These are phyloP conservation scores for Lucinisca nassula DNA, from an alignment of 2,888 invertebrate species.

Conservation along the genomic window DNA sequence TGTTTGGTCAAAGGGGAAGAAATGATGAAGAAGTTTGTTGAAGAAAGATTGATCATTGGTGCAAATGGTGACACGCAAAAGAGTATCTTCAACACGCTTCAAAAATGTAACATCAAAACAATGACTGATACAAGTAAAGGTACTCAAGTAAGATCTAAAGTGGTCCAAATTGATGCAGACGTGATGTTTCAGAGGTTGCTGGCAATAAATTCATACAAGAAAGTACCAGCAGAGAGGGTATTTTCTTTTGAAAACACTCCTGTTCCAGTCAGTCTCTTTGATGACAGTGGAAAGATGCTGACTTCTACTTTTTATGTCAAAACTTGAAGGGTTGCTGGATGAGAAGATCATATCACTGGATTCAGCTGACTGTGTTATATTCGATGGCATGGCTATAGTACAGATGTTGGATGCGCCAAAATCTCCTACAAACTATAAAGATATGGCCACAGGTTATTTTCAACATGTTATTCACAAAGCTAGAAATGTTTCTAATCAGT, in stretches of 20 bases:
- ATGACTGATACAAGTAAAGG: not conserved
- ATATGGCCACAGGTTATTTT: not conserved
- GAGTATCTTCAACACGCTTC: not conserved
- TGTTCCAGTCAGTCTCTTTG: conserved; percentile 10
- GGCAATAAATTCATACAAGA: conserved; percentile 21
- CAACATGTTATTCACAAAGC: not conserved
- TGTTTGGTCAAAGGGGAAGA: not conserved
- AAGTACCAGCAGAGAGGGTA: conserved; percentile 3
- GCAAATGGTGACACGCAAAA: not conserved
- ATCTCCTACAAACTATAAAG: not conserved
- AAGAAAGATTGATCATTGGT: not conserved
- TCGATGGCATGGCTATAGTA: not conserved
- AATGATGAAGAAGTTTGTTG: not conserved
- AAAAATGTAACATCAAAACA: not conserved
- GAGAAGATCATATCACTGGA: not conserved
- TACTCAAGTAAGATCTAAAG: not conserved
- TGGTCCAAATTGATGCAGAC: not conserved
- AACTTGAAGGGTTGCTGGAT: not conserved
- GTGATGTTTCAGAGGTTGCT: conserved; percentile 2
- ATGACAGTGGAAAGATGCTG: not conserved
- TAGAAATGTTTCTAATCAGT: not conserved
- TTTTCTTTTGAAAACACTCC: conserved; percentile 13
- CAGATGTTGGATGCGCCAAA: not conserved
- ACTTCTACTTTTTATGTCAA: not conserved
- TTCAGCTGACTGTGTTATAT: not conserved